These are phyloP conservation scores for Coracias cyanogaster DNA, from an alignment of 2,797 vertebrate genomes.

Conservation along the genomic window DNA sequence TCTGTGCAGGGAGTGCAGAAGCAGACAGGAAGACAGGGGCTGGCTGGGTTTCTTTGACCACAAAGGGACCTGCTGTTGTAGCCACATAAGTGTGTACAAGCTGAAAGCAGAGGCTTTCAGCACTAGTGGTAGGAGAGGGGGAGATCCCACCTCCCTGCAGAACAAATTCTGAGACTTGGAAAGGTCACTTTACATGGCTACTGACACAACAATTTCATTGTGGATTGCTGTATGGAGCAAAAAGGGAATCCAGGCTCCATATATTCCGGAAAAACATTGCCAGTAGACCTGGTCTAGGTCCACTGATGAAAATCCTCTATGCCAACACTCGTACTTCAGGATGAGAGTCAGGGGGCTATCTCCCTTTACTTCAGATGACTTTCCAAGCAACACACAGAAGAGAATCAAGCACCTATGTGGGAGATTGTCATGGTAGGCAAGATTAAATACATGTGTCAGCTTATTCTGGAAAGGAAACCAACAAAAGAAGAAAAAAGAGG, in stretches of 20 bases:
- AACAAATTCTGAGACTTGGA: not conserved
- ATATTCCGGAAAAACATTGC: not conserved
- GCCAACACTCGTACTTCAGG: not conserved
- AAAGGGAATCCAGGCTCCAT: not conserved
- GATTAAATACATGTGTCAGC: not conserved
- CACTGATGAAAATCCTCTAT: not conserved
- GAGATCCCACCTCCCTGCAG: not conserved
- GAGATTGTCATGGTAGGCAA: not conserved
- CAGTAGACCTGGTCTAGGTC: not conserved
- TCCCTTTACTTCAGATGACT: not conserved
- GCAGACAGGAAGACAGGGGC: not conserved
- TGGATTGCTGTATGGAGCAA: not conserved
- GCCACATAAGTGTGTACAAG: not conserved
- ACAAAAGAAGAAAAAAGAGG: not conserved
- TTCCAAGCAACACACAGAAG: not conserved
- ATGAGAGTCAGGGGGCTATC: not conserved
- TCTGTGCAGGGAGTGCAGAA: not conserved
- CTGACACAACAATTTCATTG: not conserved
- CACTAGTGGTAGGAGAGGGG: fast-evolving
- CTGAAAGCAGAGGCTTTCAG: not conserved
- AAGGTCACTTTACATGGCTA: not conserved
- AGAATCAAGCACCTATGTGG: not conserved
- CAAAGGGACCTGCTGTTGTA: not conserved
- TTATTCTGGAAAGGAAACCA: not conserved
- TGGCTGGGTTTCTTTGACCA: not conserved